These are phyloP conservation scores for Shinisaurus crocodilurus DNA, from an alignment of 2,113 vertebrate species.

Conservation along the genomic window DNA sequence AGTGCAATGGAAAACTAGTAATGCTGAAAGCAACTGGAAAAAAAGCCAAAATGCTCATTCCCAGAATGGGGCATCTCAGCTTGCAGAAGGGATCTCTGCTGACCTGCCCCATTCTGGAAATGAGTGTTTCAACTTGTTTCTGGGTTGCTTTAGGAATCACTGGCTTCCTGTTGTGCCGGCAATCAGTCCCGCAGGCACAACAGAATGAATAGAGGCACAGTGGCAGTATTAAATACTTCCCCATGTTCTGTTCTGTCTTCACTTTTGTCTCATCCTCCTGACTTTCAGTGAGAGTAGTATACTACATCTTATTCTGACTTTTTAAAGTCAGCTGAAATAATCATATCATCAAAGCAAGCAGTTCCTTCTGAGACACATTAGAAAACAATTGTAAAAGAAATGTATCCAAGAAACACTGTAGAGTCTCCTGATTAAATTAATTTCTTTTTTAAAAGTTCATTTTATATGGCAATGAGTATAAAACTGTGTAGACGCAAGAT, in stretches of 20 bases:
- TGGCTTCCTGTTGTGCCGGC: no score
- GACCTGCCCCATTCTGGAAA: no score
- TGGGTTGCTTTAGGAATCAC: no score
- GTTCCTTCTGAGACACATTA: slow-evolving; percentile 6
- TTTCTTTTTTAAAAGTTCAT: slow-evolving; percentile 14
- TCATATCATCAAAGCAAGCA: neutral
- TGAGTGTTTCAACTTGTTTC: no score
- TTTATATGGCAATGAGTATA: slow-evolving; percentile 29
- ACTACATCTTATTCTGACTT: neutral
- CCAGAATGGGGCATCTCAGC: no score
- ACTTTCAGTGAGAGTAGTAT: neutral
- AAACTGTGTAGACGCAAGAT: slow-evolving; percentile 32
- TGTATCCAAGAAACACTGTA: neutral
- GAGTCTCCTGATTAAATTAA: slow-evolving; percentile 28
- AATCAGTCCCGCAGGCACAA: no score
- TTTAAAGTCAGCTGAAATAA: neutral
- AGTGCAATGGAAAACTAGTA: no score
- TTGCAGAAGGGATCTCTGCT: no score
- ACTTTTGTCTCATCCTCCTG: neutral
- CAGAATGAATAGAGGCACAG: no score
- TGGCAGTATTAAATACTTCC: no score
- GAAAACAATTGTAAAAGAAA: slow-evolving; percentile 11
- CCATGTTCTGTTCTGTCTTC: neutral
- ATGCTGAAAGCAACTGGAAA: no score
- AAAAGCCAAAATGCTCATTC: no score